These are phyloP conservation scores for Ectemnius lituratus DNA, from an alignment of 2,888 invertebrate species.

Conservation along the genomic window DNA sequence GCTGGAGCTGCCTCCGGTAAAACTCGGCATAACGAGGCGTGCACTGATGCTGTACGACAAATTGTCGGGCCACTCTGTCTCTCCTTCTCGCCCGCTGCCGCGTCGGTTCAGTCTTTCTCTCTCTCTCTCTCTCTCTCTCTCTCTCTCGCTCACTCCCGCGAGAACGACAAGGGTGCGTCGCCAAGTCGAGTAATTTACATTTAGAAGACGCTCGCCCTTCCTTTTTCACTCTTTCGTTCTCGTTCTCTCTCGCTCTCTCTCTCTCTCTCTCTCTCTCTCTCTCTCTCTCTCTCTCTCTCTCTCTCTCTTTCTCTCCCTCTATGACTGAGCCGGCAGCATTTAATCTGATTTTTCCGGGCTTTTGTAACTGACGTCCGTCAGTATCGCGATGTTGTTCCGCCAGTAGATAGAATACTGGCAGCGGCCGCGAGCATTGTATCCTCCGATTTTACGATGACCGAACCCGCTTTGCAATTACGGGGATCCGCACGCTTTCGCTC, in stretches of 20 bases:
- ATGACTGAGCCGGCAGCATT: conserved; percentile 33
- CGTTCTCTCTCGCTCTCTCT: background rate
- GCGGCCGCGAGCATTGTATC: conserved; percentile 28
- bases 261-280: too few relatives aligned
- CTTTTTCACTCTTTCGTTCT: background rate
- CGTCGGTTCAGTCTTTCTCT: too few relatives aligned
- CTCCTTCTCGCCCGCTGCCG: conserved; percentile 5
- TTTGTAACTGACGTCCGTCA: conserved; percentile 55
- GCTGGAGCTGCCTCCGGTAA: conserved; percentile 20
- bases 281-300: too few relatives aligned
- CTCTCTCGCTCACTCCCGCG: background rate
- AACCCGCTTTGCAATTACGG: conserved; percentile 51
- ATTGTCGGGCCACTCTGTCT: conserved; percentile 40
- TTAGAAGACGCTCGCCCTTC: conserved; percentile 46
- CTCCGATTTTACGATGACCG: conserved; percentile 42
- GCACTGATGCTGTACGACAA: conserved; percentile 52
- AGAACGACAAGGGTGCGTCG: conserved; percentile 17
- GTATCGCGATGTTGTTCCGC: conserved; percentile 8
- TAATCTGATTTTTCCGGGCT: conserved; percentile 55
- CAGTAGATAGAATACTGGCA: background rate
- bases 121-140: conserved; percentile 17
- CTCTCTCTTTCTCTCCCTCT: background rate
- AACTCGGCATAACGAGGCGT: conserved; percentile 43
- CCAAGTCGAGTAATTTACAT: conserved; percentile 62
- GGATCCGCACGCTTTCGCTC: conserved; percentile 36